These are phyloP conservation scores for Ectropis crepuscularia DNA, from an alignment of 2,888 invertebrate genomes.

Conservation along the genomic window DNA sequence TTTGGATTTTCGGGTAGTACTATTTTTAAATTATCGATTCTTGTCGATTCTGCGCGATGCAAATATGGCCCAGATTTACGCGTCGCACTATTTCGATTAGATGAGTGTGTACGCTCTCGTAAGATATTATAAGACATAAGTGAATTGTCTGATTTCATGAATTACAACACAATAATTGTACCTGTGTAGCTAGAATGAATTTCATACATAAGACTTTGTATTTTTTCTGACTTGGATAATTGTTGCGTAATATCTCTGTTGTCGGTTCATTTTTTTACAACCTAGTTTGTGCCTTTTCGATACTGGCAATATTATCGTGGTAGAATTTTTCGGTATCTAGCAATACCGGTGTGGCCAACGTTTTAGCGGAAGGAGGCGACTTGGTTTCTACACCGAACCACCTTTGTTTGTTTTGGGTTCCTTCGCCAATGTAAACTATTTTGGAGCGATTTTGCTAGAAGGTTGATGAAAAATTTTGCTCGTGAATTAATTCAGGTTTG, in stretches of 20 bases:
- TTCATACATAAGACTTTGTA: slow-evolving; percentile 60
- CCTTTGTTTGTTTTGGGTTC: neutral
- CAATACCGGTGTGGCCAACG: slow-evolving; percentile 23
- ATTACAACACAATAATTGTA: slow-evolving; percentile 59
- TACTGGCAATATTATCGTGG: slow-evolving; percentile 20
- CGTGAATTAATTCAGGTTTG: too few relatives aligned
- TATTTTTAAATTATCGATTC: neutral
- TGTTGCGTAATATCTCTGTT: slow-evolving; percentile 57
- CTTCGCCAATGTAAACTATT: neutral
- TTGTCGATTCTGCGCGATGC: slow-evolving; percentile 2
- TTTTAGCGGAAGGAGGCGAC: slow-evolving; percentile 5
- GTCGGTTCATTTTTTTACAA: slow-evolving; percentile 23
- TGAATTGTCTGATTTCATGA: slow-evolving; percentile 70
- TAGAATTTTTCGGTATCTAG: slow-evolving; percentile 18
- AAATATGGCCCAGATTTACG: slow-evolving; percentile 15
- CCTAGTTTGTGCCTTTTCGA: slow-evolving; percentile 34
- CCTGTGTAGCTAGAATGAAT: slow-evolving; percentile 83
- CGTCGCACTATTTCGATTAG: slow-evolving; percentile 39
- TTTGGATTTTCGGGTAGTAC: neutral
- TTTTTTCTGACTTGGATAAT: slow-evolving; percentile 66
- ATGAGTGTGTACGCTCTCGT: slow-evolving; percentile 54
- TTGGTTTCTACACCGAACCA: neutral
- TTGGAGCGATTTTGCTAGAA: neutral
- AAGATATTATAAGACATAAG: slow-evolving; percentile 69
- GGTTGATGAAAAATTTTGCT: neutral